Evolutionary conservation across 1,140 invertebrate species (phyloP).

Genomic region (Neotoxoptera formosana): DNA sequence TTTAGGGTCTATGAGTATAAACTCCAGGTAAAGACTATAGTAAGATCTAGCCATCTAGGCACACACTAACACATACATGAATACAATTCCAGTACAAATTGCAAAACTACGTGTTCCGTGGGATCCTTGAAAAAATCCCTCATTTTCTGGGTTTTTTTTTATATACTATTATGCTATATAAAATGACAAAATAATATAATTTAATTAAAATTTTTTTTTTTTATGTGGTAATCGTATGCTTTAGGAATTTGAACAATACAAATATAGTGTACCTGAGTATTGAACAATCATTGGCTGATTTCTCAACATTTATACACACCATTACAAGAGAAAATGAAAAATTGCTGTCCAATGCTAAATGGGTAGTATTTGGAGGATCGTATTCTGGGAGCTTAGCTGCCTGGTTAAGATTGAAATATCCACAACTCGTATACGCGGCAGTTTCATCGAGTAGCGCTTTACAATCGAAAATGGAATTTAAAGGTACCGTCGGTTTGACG

Average conservation of each 20-base stretch:
- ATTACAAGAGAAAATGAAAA: constrained; percentile 65
- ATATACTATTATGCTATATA: no score
- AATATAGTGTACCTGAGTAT: background rate
- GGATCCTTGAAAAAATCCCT: no score
- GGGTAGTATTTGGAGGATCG: background rate
- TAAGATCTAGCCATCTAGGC: no score
- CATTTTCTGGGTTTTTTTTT: no score
- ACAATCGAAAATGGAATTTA: background rate
- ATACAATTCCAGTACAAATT: no score
- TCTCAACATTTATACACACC: background rate
- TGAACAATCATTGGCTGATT: background rate
- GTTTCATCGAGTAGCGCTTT: background rate
- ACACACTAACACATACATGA: no score
- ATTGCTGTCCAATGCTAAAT: constrained; percentile 63
- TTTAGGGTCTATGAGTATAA: no score
- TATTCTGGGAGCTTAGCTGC: background rate
- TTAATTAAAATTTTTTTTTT: no score
- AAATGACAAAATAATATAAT: no score
- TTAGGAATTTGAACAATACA: background rate
- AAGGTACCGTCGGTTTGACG: background rate
- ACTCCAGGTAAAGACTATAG: no score
- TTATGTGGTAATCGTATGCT: background rate
- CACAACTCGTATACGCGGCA: background rate
- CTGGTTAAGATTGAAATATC: background rate
- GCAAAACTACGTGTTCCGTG: no score